Base-by-base conservation (phyloP, 1,140 invertebrate genomes). In the Epicauta chinensis region DNA sequence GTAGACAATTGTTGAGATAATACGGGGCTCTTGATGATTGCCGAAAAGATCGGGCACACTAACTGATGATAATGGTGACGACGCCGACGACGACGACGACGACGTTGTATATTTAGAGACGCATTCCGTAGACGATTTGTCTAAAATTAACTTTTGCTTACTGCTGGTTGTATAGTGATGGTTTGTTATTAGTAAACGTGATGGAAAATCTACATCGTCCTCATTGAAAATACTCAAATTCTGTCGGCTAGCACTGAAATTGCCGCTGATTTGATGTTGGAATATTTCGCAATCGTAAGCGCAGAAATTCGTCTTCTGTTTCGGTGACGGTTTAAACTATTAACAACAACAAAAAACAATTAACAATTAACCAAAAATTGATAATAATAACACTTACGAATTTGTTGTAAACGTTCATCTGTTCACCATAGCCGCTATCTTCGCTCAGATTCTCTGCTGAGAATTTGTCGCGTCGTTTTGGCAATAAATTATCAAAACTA, bases 391-490 rank as follows among this genome's bases (percentile, higher is more conserved):
- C 70, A 38, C 70, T 75, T 54, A 66, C 72, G 35, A 68, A 71
- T 60, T 73, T 74, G 40, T 60, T 59, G 7, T 23, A 23, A 23
- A 7, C 23, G 7, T 23, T 23, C 40, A 75, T 70, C 49, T 78
- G 76, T 58, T 83, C 81, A 51, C 83, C 81, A 69, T 85, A 87
- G 13, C 84, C 84, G 53, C 82, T 85, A 68, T 86, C 84, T 62
- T 86, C 83, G 58, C 82, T 85, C 32, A 86, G 69, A 73, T 86
- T 86, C 62, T 87, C 84, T 2, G 77, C 77, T 16, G 83, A 86
- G 58, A 79, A 77, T 54, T 78, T 78, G 11, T 77, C 75, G n/a
- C 56, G 35, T 2, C 62, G 70, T 12, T 10, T 37, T 2, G 55
- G 35, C 2, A 62, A 70, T n/a, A 77, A 57, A 38, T 70, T 73